Percentiles rank a stretch among this genome's conserved stretches.
phyloP scores from a whole-genome alignment of 2,888 invertebrate genomes.

The Pseudoips prasinana region DNA sequence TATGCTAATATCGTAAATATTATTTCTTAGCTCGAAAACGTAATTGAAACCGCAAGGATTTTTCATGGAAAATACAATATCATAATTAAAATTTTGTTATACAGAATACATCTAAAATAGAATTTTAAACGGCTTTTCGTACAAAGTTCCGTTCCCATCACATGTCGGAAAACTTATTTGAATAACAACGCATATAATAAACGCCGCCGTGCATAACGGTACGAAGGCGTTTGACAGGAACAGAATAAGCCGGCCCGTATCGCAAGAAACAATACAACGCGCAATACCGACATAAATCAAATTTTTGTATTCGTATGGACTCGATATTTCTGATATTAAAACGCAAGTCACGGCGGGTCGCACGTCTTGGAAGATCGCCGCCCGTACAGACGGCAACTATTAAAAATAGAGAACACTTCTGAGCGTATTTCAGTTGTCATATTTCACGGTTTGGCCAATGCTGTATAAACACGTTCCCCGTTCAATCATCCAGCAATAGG shows the following conservation, averaged over 20 bases:
- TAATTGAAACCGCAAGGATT: conserved; percentile 25
- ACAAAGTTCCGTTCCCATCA: conserved; percentile 21
- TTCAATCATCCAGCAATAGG: conserved; percentile 79
- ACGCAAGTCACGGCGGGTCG: conserved; percentile 46
- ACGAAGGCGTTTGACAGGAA: conserved; percentile 60
- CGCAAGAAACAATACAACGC: conserved; percentile 61
- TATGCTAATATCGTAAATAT: conserved; percentile 31
- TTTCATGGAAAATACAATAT: conserved; percentile 14
- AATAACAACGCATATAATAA: conserved; percentile 43
- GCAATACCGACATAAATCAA: conserved; percentile 64
- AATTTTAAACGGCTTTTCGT: conserved; percentile 26
- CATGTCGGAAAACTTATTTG: conserved; percentile 42
- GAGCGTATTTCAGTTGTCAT: conserved; percentile 69
- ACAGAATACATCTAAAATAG: conserved; percentile 19
- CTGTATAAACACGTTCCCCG: conserved; percentile 77
- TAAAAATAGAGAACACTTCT: conserved; percentile 37
- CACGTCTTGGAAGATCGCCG: conserved; percentile 42
- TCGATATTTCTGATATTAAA: conserved; percentile 58
- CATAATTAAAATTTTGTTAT: conserved; percentile 23
- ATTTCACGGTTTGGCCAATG: conserved; percentile 70
- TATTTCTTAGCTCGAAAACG: conserved; percentile 25
- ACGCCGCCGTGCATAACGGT: conserved; percentile 42
- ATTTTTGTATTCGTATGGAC: conserved; percentile 51
- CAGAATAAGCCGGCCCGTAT: conserved; percentile 53
- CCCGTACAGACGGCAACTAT: conserved; percentile 32